These are phyloP conservation scores for Gobio gobio DNA, from an alignment of 2,113 vertebrate species.

Conservation along the genomic window DNA sequence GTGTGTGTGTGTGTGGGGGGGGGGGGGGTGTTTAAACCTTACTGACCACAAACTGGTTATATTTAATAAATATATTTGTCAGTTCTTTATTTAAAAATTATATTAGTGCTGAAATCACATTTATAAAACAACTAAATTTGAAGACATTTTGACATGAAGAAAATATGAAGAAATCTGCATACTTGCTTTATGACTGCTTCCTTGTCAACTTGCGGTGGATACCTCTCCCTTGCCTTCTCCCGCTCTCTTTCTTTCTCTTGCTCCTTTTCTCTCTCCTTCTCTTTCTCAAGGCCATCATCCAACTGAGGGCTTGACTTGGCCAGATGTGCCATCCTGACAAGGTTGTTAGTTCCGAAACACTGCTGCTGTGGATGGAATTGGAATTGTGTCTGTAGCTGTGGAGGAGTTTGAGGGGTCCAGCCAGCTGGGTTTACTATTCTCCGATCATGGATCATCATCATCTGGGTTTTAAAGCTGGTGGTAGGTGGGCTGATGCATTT, in stretches of 20 bases:
- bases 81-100: too few species aligned
- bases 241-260: slow-evolving; percentile 52
- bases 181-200: slow-evolving; percentile 69
- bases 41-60: too few species aligned
- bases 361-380: slow-evolving; percentile 40
- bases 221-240: slow-evolving; percentile 62
- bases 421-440: slow-evolving; percentile 11
- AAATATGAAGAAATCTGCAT: background rate
- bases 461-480: slow-evolving; percentile 41
- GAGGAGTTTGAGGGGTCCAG: slow-evolving; percentile 34
- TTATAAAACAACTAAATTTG: background rate
- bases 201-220: slow-evolving; percentile 55
- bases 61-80: too few species aligned
- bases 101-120: background rate
- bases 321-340: slow-evolving; percentile 67
- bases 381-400: slow-evolving; percentile 44
- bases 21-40: too few species aligned
- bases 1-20: too few species aligned
- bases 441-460: slow-evolving; percentile 44
- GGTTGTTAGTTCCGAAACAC: slow-evolving; percentile 55
- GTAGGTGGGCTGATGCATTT: slow-evolving; percentile 48
- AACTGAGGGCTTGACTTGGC: slow-evolving; percentile 72
- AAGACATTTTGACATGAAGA: too few species aligned
- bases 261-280: slow-evolving; percentile 56
- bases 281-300: slow-evolving; percentile 58